A percentile compares a stretch with the other conserved stretches of the same genome.
Evolutionary conservation across 2,797 vertebrate genomes (phyloP).

Genomic region (Novumbra hubbsi): DNA sequence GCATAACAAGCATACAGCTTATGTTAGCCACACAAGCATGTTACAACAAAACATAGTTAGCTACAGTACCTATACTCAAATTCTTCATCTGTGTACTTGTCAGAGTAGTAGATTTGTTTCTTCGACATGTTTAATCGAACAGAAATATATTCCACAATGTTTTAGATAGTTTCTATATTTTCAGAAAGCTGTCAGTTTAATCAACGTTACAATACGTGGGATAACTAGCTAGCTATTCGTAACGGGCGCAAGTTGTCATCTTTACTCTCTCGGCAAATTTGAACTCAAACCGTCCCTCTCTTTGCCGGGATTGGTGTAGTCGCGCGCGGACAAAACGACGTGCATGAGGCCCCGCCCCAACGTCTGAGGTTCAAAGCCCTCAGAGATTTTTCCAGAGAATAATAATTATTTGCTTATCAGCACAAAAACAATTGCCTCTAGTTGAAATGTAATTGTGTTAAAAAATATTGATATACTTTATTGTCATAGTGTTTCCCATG

Average conservation of each 20-base stretch:
- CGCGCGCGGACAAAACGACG: constrained; percentile 24
- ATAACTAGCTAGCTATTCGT: too few species aligned
- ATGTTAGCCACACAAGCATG: not conserved
- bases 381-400: not conserved
- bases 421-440: not conserved
- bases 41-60: too few species aligned
- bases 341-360: not conserved
- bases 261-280: constrained; percentile 49
- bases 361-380: not conserved
- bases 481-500: too few species aligned
- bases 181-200: not conserved
- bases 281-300: constrained; percentile 69
- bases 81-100: constrained; percentile 79
- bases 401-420: not conserved
- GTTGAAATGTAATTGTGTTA: not conserved
- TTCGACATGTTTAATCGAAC: constrained; percentile 67
- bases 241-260: constrained; percentile 50
- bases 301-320: constrained; percentile 52
- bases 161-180: not conserved
- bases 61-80: constrained; percentile 76
- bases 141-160: not conserved
- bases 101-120: constrained; percentile 79
- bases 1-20: not conserved
- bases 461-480: too few species aligned
- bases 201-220: too few species aligned